Base-by-base conservation (phyloP, 1,140 invertebrate genomes). In the Campoletis sonorensis region DNA sequence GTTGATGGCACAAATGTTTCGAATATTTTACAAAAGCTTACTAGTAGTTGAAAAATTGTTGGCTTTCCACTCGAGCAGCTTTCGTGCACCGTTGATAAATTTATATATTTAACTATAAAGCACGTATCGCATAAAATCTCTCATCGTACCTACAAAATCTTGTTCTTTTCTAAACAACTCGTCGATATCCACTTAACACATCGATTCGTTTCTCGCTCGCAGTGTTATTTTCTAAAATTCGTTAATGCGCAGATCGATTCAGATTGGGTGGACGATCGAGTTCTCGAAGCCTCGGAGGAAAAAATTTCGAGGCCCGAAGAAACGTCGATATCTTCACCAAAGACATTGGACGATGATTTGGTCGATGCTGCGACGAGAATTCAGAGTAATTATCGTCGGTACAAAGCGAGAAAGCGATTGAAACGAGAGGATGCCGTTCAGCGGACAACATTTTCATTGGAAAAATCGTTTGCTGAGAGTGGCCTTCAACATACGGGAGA, bases 381-480 rank as follows among this genome's bases (percentile, higher is more conserved):
- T 78, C 93, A 94, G 85, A 92, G 92, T 54, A 90, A 88, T 61
- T 90, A 91, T 61, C 86, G 92, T 51, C 89, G 90, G 27, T 92
- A 90, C 81, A 88, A 91, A 79, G 86, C 87, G 0, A 85, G 90
- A 77, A 86, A 86, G 54, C 68, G 72, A n/a, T 78, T 86, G 27
- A 81, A 83, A 16, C 84, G 88, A 0, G 86, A 88, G 54, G 85
- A 85, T 70, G 85, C 87, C 1, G 83, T 88, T 16, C 85, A 85
- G 21, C 82, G 80, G 33, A 86, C 79, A 15, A 87, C 85, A 0
- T 73, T 86, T 4, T 86, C 83, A 0, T 23, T 84, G 33, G 86
- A 87, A 33, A 87, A 85, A 23, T 82, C 86, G 10, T 88, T 87
- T 40, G 79, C 79, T 7, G 81, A 84, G 15, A 81, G 80, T 33